Evolutionary conservation across 2,797 vertebrate genomes (phyloP).

Genomic region (Rachycentron canadum): DNA sequence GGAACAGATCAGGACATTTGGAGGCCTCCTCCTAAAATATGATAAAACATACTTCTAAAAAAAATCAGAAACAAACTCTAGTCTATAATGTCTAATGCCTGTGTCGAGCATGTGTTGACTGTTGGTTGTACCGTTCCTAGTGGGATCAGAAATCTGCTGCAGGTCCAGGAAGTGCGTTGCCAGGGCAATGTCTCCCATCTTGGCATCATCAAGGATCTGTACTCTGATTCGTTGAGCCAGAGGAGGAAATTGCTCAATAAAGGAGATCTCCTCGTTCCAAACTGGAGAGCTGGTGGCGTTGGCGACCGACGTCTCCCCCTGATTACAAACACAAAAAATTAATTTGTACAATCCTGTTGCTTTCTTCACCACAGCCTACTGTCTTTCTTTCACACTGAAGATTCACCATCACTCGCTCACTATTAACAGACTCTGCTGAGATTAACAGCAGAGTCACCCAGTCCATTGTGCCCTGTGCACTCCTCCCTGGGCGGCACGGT

Average conservation of each 20-base stretch:
- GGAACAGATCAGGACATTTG: not conserved
- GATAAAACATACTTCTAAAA: not conserved
- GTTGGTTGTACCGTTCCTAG: constrained; percentile 87
- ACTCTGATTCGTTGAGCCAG: constrained; percentile 91
- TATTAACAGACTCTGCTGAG: not conserved
- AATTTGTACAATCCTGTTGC: too few relatives aligned
- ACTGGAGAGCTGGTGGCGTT: constrained; percentile 84
- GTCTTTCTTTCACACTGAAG: not conserved
- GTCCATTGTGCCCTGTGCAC: too few relatives aligned
- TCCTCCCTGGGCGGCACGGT: too few relatives aligned
- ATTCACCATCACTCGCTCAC: too few relatives aligned
- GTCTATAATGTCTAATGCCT: not conserved
- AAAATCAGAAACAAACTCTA: not conserved
- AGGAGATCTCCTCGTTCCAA: constrained; percentile 96
- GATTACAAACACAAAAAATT: constrained; percentile 15
- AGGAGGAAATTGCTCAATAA: constrained; percentile 95
- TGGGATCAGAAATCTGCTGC: constrained; percentile 91
- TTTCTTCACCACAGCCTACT: not conserved
- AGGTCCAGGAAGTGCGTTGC: constrained; percentile 94
- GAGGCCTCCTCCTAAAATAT: not conserved
- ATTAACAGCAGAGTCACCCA: not conserved
- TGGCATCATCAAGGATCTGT: constrained; percentile 91
- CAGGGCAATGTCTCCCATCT: constrained; percentile 88
- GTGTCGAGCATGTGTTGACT: not conserved
- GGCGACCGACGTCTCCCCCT: constrained; percentile 93